phyloP scores from a whole-genome alignment of 2,888 invertebrate species.

The Odontocolon sp. region DNA sequence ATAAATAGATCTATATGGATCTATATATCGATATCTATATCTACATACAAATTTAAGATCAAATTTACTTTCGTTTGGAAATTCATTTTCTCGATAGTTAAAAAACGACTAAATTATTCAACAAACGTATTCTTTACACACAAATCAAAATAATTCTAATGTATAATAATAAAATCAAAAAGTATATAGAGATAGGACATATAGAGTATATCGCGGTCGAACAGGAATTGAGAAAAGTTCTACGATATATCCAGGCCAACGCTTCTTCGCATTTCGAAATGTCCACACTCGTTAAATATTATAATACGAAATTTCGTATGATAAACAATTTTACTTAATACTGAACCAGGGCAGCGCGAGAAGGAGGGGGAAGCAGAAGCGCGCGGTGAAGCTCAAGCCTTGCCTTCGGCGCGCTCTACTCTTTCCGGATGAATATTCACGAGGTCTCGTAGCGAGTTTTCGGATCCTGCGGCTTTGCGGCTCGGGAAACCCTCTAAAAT shows the following conservation, averaged over 20 bases:
- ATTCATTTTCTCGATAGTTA: no score
- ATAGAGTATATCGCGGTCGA: no score
- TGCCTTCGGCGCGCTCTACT: slow-evolving; percentile 33
- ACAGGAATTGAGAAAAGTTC: slow-evolving; percentile 14
- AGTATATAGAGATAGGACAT: no score
- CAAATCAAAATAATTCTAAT: no score
- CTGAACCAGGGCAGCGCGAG: slow-evolving; percentile 5
- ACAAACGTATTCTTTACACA: no score
- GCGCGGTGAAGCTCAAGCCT: not conserved
- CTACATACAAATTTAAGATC: no score
- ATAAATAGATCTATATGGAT: no score
- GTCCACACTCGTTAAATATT: slow-evolving; percentile 51
- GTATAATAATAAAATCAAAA: no score
- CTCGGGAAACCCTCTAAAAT: slow-evolving; percentile 51
- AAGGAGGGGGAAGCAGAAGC: not conserved
- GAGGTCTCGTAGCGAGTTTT: slow-evolving; percentile 58
- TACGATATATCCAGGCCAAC: not conserved
- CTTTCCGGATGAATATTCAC: slow-evolving; percentile 60
- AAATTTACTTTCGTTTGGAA: no score
- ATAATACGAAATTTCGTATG: slow-evolving; percentile 51
- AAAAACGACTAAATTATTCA: no score
- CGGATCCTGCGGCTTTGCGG: slow-evolving; percentile 60
- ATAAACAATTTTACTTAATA: slow-evolving; percentile 58
- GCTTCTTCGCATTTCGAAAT: no score
- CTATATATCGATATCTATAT: no score